Base-by-base conservation (phyloP, 2,888 invertebrate genomes). In the Plemyria rubiginata region DNA sequence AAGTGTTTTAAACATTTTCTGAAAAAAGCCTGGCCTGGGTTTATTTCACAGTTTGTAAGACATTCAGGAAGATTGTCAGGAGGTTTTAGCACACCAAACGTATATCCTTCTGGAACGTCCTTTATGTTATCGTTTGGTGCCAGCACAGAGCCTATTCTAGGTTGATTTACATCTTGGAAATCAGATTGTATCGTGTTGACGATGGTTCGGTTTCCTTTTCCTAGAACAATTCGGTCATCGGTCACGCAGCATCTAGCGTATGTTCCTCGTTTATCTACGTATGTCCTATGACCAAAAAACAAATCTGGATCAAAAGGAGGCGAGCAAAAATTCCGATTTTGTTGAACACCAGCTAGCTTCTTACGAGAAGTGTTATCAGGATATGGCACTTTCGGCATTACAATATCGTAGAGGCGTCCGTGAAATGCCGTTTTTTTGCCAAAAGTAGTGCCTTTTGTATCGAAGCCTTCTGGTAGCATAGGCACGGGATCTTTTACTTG, bases 81-180 rank as follows among this genome's bases (percentile, higher is more conserved):
- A 28, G 84, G 82, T 32, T 83, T 81, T 4, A 88, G 77, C 49
- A 77, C 88, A 0, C 94, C 94, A 72, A 93, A 94, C 16, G 71
- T 9, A 48, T 78, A 85, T n/a, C 89, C 93, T 63, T 86, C 70
- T 0, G 93, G 93, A 1, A 94, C 88, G 56, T 82, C 77, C 9
- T 72, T 74, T 45, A 92, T 86, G 70, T 94, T 94, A 45, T 93
- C 77, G 74, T 93, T 92, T 67, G 94, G 94, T 7, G 92, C 82
- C 66, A 93, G 73, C 28, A 80, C 79, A 62, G 80, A 79, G 11
- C 93, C 94, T 12, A 93, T 40, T 71, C 78, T 81, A 0, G 88
- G 79, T 65, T 86, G 82, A 0, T 75, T 82, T 43, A 71, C 69
- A 16, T 90, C 82, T 60, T 80, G 74, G 65, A 80, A 85, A 71